Base-by-base conservation (phyloP, 2,113 vertebrate species). In the Hippoglossus stenolepis region DNA sequence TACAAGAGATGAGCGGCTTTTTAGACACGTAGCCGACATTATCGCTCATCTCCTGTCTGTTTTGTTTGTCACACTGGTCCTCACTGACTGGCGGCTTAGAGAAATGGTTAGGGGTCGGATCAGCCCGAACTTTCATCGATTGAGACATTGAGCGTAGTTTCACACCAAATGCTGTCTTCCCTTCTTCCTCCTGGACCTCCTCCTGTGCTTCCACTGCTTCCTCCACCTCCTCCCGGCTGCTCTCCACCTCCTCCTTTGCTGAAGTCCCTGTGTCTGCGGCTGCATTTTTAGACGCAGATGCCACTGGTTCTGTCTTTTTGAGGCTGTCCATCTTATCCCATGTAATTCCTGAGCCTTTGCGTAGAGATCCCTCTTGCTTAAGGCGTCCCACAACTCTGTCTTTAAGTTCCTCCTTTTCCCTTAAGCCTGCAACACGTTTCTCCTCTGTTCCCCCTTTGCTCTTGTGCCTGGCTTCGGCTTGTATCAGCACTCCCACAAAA, bases 111-210 rank as follows among this genome's bases (percentile, higher is more conserved):
- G 67, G 31, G 18, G 90, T 85, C 60, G 89, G 80, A 20, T 93
- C 89, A 0, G 94, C 89, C 62, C 85, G 91, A 4, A 91, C 90
- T 88, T 87, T 96, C 64, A 95, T 69, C 2, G 95, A 96, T 49
- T 95, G 91, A 3, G 96, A 96, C 0, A 96, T 97, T 77, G 96
- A 95, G 68, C 97, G 96, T 26, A 99, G 95, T 86, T 96, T 97
- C 51, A 98, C 84, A 15, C 95, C 95, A 85, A 97, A 98, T 23
- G 94, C 89, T 35, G 65, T 93, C 86, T 87, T 95, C 49, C 92
- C 89, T 56, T 95, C 94, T 7, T 82, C 76, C 21, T 78, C 70
- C 40, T 78, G 85, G 2, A 80, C 77, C 68, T 93, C 77, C 70
- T 93, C 78, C 57, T 77, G 4, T 21, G 74, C 21, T 20, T 77